Percentiles rank a stretch among this genome's conserved stretches.
Evolutionary conservation across 2,888 invertebrate species (phyloP).

Genomic region (Lepidochrysops patricia): DNA sequence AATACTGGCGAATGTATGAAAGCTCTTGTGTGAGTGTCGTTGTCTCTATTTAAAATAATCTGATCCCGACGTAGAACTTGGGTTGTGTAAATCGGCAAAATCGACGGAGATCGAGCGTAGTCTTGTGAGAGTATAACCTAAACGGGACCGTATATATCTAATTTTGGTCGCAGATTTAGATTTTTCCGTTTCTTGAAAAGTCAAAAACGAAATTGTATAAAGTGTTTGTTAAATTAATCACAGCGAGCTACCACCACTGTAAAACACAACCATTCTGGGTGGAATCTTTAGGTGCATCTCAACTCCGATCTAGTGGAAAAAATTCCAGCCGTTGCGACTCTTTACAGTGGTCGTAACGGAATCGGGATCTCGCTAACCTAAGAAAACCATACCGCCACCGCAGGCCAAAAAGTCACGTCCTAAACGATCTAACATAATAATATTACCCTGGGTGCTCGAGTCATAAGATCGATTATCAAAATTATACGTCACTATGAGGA

Average conservation of each 20-base stretch:
- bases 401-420: slow-evolving; percentile 59
- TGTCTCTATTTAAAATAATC: slow-evolving; percentile 46
- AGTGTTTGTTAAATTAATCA: background rate
- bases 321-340: background rate
- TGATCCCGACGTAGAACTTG: slow-evolving; percentile 17
- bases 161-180: slow-evolving; percentile 2
- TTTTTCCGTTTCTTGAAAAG: background rate
- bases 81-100: background rate
- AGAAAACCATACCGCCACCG: slow-evolving; percentile 33
- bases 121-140: slow-evolving; percentile 6
- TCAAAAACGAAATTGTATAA: background rate
- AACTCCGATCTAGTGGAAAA: background rate
- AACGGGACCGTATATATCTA: background rate
- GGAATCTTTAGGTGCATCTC: background rate
- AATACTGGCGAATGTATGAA: slow-evolving; percentile 46
- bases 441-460: slow-evolving; percentile 68
- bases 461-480: slow-evolving; percentile 63
- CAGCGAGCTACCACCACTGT: background rate
- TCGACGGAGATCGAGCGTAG: slow-evolving; percentile 5
- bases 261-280: background rate
- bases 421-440: slow-evolving; percentile 47
- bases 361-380: slow-evolving; percentile 12
- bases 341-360: background rate
- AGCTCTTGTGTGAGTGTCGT: slow-evolving; percentile 68
- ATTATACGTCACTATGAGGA: slow-evolving; percentile 43